Conservation (phyloP, 1,140 invertebrate species). For the Bathynomus jamesi region DNA sequence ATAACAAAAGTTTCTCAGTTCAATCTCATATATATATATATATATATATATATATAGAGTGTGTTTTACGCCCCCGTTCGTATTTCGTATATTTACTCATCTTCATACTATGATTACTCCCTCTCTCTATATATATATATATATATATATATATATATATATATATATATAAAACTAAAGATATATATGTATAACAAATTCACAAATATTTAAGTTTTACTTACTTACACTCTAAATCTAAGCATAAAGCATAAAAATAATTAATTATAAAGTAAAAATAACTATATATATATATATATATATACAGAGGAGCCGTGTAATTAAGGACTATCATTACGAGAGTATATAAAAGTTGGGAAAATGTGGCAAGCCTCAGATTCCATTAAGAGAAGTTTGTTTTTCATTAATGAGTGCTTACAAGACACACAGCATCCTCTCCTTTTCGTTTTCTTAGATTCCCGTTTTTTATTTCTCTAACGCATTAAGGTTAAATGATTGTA, state of each 20-base stretch:
- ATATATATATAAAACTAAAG: neutral
- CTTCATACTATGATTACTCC: too few relatives aligned
- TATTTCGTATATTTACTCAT: too few relatives aligned
- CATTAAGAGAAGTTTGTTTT: conserved; percentile 30
- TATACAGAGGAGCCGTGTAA: conserved; percentile 10
- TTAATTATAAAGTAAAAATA: neutral
- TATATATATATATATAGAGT: too few relatives aligned
- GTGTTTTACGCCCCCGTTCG: too few relatives aligned
- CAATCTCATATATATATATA: too few relatives aligned
- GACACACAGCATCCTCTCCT: conserved; percentile 24
- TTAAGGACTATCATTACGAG: conserved; percentile 26
- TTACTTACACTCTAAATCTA: too few relatives aligned
- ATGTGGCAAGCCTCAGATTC: conserved; percentile 6
- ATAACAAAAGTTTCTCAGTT: too few relatives aligned
- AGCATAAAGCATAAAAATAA: too few relatives aligned
- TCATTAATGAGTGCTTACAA: conserved; percentile 31
- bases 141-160: conserved; percentile 3
- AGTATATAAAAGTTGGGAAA: conserved; percentile 18
- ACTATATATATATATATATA: neutral
- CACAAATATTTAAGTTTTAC: too few relatives aligned
- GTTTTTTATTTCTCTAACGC: neutral
- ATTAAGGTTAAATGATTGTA: conserved; percentile 1
- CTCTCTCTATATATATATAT: conserved; percentile 3
- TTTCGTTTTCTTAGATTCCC: neutral
- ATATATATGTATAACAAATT: neutral